Evolutionary conservation across 2,888 invertebrate species (phyloP).

Genomic region (Sinelater perroti): DNA sequence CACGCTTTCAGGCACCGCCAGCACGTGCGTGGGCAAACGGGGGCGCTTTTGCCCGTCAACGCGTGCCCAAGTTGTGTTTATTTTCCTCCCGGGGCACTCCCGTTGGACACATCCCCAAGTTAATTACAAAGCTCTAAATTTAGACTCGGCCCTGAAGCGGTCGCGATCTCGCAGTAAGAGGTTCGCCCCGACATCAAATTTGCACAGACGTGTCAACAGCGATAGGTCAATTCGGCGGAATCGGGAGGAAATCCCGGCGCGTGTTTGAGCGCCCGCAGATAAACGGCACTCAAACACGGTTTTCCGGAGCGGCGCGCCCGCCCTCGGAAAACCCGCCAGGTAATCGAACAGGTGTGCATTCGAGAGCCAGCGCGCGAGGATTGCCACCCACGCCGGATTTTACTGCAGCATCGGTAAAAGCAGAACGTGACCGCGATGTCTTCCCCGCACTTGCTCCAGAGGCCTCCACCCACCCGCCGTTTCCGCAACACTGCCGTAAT

Average conservation of each 20-base stretch:
- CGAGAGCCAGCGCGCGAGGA: background rate
- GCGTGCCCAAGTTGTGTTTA: slow-evolving; percentile 30
- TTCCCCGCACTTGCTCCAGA: slow-evolving; percentile 8
- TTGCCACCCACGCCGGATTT: slow-evolving; percentile 1
- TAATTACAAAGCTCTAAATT: background rate
- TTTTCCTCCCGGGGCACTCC: slow-evolving; percentile 5
- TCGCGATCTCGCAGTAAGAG: too few species aligned
- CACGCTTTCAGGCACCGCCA: slow-evolving; percentile 10
- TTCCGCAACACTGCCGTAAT: slow-evolving; percentile 19
- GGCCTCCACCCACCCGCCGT: slow-evolving; percentile 7
- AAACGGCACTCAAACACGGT: background rate
- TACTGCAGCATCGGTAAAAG: background rate
- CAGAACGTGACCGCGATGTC: slow-evolving; percentile 4
- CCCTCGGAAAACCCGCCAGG: background rate
- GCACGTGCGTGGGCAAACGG: slow-evolving; percentile 28
- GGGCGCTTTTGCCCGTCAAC: slow-evolving; percentile 20
- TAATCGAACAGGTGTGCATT: background rate
- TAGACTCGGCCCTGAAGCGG: background rate
- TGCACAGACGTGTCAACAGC: background rate
- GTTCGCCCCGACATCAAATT: too few species aligned
- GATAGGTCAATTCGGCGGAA: background rate
- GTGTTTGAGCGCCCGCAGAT: background rate
- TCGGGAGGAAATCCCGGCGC: background rate
- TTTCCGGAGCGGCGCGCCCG: background rate
- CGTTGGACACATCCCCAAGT: background rate